phyloP scores from a whole-genome alignment of 2,113 vertebrate species.

The Apus apus region DNA sequence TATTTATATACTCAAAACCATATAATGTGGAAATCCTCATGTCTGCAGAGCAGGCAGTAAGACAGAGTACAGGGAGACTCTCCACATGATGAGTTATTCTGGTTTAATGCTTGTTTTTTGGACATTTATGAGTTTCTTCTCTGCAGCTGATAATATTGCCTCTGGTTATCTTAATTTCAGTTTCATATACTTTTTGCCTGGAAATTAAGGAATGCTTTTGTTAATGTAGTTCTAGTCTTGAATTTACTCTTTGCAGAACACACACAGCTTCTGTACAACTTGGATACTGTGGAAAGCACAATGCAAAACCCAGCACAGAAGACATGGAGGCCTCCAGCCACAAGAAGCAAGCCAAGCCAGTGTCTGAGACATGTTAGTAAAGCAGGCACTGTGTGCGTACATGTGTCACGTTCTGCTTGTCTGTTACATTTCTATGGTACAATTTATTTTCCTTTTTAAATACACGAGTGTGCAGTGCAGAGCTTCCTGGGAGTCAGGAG shows the following conservation, averaged over 20 bases:
- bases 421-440: neutral
- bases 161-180: neutral
- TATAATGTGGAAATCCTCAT: neutral
- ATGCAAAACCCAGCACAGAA: neutral
- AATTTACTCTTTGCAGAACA: neutral
- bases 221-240: neutral
- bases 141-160: neutral
- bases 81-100: neutral
- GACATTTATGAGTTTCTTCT: neutral
- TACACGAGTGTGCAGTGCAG: neutral
- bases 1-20: neutral
- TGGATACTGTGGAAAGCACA: neutral
- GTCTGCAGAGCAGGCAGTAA: neutral
- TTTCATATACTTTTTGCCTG: neutral
- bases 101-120: neutral
- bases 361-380: conserved; percentile 26
- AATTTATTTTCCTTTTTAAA: neutral
- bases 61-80: neutral
- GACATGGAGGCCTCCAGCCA: neutral
- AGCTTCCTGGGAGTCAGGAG: neutral
- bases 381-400: neutral
- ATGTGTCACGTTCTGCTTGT: neutral
- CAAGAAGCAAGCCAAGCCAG: conserved; percentile 60
- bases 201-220: neutral
- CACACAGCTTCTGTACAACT: neutral